Evolutionary conservation across 2,888 invertebrate genomes (phyloP).

Genomic region (Scaptodrosophila latifasciaeformis): DNA sequence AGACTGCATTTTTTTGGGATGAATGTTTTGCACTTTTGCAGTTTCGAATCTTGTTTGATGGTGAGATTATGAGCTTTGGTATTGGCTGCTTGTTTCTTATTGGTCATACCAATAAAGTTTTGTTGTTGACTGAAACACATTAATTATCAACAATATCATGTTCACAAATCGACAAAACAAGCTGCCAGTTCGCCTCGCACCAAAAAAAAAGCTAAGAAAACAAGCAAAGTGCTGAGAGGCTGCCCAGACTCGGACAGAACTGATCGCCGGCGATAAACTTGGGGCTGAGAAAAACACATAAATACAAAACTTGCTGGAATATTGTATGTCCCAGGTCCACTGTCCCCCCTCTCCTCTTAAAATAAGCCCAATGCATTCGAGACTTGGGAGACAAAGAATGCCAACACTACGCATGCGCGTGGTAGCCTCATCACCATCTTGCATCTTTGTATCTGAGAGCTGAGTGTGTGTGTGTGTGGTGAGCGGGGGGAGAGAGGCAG

Average conservation of each 20-base stretch:
- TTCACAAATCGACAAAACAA: slow-evolving; percentile 8
- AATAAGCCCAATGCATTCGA: background rate
- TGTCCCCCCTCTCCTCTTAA: too few species aligned
- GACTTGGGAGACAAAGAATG: background rate
- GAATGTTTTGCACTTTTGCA: too few species aligned
- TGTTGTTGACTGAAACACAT: slow-evolving; percentile 1
- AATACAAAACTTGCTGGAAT: background rate
- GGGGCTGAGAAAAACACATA: background rate
- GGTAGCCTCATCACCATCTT: slow-evolving; percentile 1
- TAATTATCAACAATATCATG: slow-evolving; percentile 9
- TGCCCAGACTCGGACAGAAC: background rate
- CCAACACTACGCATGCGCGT: background rate
- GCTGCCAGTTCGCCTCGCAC: slow-evolving; percentile 1
- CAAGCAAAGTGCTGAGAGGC: background rate
- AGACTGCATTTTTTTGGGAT: too few species aligned
- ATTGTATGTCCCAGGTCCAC: background rate
- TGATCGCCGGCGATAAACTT: slow-evolving; percentile 1
- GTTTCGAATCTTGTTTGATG: too few species aligned
- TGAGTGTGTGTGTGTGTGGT: too few species aligned
- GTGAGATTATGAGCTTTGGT: too few species aligned
- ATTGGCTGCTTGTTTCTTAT: too few species aligned
- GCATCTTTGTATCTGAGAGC: background rate
- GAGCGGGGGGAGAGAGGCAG: too few species aligned
- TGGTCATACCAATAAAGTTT: background rate
- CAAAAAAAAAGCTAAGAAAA: too few species aligned